Conservation (phyloP, 2,888 invertebrate species). For the Philereme transversata region DNA sequence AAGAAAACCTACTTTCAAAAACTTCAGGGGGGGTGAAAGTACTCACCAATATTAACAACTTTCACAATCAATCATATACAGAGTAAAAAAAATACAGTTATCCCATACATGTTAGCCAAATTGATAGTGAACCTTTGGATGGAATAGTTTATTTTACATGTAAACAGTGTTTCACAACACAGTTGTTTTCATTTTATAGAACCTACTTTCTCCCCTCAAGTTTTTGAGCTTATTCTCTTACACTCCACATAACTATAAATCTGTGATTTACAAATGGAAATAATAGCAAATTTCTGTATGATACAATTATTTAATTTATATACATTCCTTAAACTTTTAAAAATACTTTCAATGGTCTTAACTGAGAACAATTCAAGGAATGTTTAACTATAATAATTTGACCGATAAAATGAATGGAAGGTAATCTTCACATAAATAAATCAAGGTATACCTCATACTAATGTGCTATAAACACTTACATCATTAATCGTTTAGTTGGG, state of each 20-base stretch:
- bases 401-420: slow-evolving; percentile 41
- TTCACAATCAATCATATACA: too few species aligned
- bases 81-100: too few species aligned
- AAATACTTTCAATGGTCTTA: slow-evolving; percentile 47
- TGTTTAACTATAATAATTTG: slow-evolving; percentile 62
- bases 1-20: too few species aligned
- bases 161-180: too few species aligned
- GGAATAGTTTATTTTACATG: too few species aligned
- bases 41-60: too few species aligned
- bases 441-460: slow-evolving; percentile 42
- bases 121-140: too few species aligned
- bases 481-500: slow-evolving; percentile 47
- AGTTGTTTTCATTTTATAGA: too few species aligned
- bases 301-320: slow-evolving; percentile 73
- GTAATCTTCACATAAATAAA: slow-evolving; percentile 39
- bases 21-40: too few species aligned
- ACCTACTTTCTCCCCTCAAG: too few species aligned
- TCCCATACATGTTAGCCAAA: too few species aligned
- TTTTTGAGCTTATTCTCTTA: too few species aligned
- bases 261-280: slow-evolving; percentile 24
- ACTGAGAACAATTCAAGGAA: slow-evolving; percentile 65
- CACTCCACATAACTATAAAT: neutral
- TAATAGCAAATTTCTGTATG: slow-evolving; percentile 46
- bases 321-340: slow-evolving; percentile 72
- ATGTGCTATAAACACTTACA: slow-evolving; percentile 58